phyloP scores from a whole-genome alignment of 2,888 invertebrate genomes.

The Buathra laborator region DNA sequence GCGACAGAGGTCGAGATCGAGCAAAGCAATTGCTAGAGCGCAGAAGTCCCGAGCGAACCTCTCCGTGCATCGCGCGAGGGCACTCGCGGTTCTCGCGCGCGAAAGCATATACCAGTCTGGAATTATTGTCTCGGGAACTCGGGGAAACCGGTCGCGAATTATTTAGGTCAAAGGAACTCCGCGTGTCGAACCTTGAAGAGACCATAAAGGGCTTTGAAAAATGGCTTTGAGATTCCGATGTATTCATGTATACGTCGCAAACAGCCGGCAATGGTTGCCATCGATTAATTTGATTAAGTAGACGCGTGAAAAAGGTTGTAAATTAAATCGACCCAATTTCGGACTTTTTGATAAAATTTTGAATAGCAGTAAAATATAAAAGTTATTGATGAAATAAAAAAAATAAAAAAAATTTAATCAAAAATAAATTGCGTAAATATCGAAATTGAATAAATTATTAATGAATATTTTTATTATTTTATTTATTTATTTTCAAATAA shows the following conservation, averaged over 20 bases:
- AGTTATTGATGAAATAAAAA: background rate
- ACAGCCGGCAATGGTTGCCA: background rate
- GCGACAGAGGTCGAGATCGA: constrained; percentile 59
- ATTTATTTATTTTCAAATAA: no score
- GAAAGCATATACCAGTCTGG: background rate
- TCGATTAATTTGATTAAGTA: background rate
- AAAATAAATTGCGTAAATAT: background rate
- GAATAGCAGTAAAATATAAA: no score
- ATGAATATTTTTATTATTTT: no score
- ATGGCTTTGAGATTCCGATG: background rate
- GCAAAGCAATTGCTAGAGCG: constrained; percentile 20
- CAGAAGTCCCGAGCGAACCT: constrained; percentile 1
- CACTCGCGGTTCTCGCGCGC: constrained; percentile 1
- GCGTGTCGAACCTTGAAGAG: constrained; percentile 49
- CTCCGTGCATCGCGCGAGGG: constrained; percentile 2
- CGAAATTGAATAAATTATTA: no score
- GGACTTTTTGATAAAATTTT: no score
- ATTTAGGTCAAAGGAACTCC: constrained; percentile 55
- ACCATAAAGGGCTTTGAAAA: constrained; percentile 30
- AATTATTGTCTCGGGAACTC: constrained; percentile 44
- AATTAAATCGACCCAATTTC: background rate
- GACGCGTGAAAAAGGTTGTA: background rate
- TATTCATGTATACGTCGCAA: background rate
- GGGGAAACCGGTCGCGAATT: constrained; percentile 53
- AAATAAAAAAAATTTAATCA: background rate